phyloP scores from a whole-genome alignment of 2,797 vertebrate species.

The Loris lydekkerianus region DNA sequence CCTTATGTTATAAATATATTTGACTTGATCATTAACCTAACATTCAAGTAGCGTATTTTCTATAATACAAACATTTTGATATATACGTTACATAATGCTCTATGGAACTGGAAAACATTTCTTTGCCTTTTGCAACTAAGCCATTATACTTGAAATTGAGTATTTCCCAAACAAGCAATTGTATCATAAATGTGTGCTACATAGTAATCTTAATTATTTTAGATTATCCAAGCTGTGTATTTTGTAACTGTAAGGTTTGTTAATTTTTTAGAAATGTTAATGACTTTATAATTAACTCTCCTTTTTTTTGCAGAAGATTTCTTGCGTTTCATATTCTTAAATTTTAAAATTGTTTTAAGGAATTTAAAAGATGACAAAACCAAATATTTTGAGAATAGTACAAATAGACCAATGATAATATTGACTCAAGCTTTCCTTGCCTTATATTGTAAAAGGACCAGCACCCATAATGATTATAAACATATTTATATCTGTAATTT shows the following conservation, averaged over 20 bases:
- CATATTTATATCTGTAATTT: not conserved
- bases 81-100: not conserved
- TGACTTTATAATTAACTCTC: not conserved
- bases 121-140: constrained; percentile 55
- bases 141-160: constrained; percentile 35
- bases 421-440: not conserved
- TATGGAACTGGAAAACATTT: not conserved
- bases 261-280: not conserved
- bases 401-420: not conserved
- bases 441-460: not conserved
- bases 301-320: constrained; percentile 32
- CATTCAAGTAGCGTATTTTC: constrained; percentile 1
- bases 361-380: constrained; percentile 9
- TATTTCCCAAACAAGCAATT: constrained; percentile 16
- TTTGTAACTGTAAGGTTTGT: constrained; percentile 47
- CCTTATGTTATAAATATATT: not conserved
- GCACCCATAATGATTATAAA: not conserved
- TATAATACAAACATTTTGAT: not conserved
- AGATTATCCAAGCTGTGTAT: not conserved
- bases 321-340: not conserved
- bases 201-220: not conserved
- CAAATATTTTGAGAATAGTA: not conserved
- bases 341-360: constrained; percentile 16
- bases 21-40: not conserved
- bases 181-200: not conserved